phyloP scores from a whole-genome alignment of 2,888 invertebrate genomes.

The Poecilobothrus nobilitatus region DNA sequence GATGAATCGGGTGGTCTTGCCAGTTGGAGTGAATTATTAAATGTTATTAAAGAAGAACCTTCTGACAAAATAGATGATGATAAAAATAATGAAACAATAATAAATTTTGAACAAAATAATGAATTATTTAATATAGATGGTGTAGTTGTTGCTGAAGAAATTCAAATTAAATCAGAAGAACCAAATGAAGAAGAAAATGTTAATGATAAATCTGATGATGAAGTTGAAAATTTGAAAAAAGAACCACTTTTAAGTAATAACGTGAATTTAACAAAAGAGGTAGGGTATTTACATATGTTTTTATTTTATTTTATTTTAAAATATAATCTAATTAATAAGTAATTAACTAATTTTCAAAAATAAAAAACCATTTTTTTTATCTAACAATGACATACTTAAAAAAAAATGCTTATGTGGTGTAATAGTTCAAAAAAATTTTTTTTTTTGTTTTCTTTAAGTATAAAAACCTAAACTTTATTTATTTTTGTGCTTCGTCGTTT shows the following conservation, averaged over 20 bases:
- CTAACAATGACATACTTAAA: background rate
- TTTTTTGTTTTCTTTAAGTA: no score
- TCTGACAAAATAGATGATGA: conserved; percentile 19
- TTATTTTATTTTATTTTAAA: background rate
- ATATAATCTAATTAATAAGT: no score
- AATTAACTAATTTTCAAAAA: no score
- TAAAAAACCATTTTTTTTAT: no score
- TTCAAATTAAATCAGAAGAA: conserved; percentile 28
- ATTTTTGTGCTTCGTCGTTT: no score
- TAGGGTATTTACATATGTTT: background rate
- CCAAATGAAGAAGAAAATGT: conserved; percentile 24
- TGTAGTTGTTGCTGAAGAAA: conserved; percentile 27
- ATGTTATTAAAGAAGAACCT: conserved; percentile 9
- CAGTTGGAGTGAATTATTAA: conserved; percentile 20
- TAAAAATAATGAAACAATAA: conserved; percentile 34
- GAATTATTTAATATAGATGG: conserved; percentile 28
- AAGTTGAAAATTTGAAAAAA: background rate
- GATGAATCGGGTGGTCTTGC: conserved; percentile 9
- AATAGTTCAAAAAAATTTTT: no score
- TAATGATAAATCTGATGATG: conserved; percentile 12
- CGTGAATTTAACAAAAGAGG: conserved; percentile 4
- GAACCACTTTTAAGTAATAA: conserved; percentile 4
- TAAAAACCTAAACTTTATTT: no score
- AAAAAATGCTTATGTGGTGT: no score
- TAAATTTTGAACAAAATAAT: background rate